Evolutionary conservation across 2,888 invertebrate species (phyloP).

Genomic region (Tholera decimalis): DNA sequence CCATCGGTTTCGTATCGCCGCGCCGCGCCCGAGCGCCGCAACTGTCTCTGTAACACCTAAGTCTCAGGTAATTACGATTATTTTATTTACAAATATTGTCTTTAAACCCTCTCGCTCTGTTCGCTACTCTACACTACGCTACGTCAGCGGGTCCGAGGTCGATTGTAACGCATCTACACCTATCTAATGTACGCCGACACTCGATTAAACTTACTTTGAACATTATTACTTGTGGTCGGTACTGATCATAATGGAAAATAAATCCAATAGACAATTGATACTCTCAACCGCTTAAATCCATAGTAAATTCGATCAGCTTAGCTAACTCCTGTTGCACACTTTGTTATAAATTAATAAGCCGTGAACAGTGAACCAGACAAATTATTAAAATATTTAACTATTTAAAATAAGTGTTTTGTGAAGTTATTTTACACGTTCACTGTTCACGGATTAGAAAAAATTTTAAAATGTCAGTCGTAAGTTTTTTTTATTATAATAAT

Average conservation of each 20-base stretch:
- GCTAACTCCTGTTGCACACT: constrained; percentile 82
- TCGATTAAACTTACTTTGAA: constrained; percentile 83
- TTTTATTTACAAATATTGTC: constrained; percentile 92
- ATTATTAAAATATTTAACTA: constrained; percentile 64
- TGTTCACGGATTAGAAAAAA: constrained; percentile 75
- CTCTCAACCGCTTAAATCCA: constrained; percentile 89
- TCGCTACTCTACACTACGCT: constrained; percentile 89
- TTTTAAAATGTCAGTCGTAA: constrained; percentile 85
- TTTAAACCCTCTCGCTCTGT: constrained; percentile 91
- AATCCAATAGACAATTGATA: constrained; percentile 85
- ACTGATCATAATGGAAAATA: constrained; percentile 83
- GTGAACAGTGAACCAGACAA: constrained; percentile 76
- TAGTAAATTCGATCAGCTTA: constrained; percentile 91
- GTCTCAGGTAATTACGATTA: constrained; percentile 89
- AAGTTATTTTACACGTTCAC: constrained; percentile 69
- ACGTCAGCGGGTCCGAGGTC: constrained; percentile 88
- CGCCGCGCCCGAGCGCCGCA: constrained; percentile 75
- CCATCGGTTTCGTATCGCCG: constrained; percentile 90
- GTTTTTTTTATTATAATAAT: constrained; percentile 70
- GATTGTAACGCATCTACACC: constrained; percentile 86
- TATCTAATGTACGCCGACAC: constrained; percentile 82
- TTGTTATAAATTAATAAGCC: constrained; percentile 73
- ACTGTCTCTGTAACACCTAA: constrained; percentile 86
- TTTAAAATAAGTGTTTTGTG: constrained; percentile 69
- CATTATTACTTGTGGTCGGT: constrained; percentile 82